These are phyloP conservation scores for Tetragonisca angustula DNA, from an alignment of 2,888 invertebrate species.

Conservation along the genomic window DNA sequence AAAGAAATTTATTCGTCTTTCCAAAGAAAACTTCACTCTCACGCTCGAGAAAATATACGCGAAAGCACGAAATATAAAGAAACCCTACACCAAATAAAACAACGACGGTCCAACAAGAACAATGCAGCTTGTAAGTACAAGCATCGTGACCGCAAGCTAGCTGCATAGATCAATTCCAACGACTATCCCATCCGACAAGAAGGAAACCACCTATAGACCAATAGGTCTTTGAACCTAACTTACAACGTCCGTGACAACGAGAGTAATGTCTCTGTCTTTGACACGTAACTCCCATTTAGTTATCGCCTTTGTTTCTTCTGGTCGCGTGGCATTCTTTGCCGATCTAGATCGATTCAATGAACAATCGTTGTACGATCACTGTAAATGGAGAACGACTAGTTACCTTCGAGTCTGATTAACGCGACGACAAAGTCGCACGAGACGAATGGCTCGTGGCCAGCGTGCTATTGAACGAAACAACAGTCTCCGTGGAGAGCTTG, in stretches of 20 bases:
- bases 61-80: background rate
- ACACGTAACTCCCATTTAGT: background rate
- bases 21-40: background rate
- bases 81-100: background rate
- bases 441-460: background rate
- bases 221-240: background rate
- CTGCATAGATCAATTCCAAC: slow-evolving; percentile 11
- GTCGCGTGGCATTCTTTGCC: slow-evolving; percentile 41
- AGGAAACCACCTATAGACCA: background rate
- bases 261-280: background rate
- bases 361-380: slow-evolving; percentile 65
- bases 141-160: background rate
- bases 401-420: background rate
- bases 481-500: too few relatives aligned
- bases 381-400: slow-evolving; percentile 54
- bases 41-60: background rate
- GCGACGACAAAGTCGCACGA: background rate
- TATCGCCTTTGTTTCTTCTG: slow-evolving; percentile 24
- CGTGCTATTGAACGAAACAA: background rate
- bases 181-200: background rate
- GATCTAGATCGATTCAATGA: slow-evolving; percentile 45
- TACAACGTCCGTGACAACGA: background rate
- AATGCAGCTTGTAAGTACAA: background rate
- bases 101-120: background rate
- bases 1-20: background rate